Conservation (phyloP, 2,797 vertebrate genomes). For the Lutra lutra region DNA sequence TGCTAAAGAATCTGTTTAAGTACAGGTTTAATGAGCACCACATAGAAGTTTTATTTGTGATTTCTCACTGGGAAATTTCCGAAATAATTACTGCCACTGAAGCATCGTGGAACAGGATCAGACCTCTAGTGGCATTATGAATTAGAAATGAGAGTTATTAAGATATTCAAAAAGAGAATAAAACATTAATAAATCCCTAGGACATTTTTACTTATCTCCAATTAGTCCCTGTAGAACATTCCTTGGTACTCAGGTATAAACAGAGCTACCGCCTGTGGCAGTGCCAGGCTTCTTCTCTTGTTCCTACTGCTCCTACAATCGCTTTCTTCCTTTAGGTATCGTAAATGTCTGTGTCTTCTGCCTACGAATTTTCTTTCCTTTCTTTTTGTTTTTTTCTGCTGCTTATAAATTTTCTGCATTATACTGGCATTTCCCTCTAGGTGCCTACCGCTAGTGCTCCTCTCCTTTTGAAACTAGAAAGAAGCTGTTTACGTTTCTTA, state of each 20-base stretch:
- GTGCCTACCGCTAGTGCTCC: background rate
- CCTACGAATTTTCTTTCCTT: background rate
- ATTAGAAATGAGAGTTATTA: constrained; percentile 49
- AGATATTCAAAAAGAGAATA: constrained; percentile 62
- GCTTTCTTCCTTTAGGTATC: background rate
- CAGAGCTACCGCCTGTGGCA: background rate
- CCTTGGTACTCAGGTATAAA: background rate
- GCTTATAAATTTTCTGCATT: background rate
- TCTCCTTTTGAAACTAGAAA: background rate
- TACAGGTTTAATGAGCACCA: constrained; percentile 42
- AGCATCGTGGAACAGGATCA: constrained; percentile 2
- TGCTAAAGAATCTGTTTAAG: background rate
- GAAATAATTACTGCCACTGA: constrained; percentile 73
- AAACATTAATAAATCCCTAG: constrained; percentile 37
- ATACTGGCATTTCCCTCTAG: background rate
- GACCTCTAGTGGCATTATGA: constrained; percentile 9
- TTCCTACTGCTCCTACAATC: background rate
- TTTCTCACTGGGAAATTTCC: constrained; percentile 57
- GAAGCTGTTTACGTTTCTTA: background rate
- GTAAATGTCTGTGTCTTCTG: background rate
- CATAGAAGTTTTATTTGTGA: constrained; percentile 39
- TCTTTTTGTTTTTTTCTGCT: background rate
- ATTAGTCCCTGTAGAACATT: constrained; percentile 1
- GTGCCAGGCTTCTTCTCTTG: background rate
- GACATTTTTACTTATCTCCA: constrained; percentile 12